Percentiles rank a stretch among this genome's conserved stretches.
Evolutionary conservation across 2,888 invertebrate genomes (phyloP).

Genomic region (Zootermopsis nevadensis): DNA sequence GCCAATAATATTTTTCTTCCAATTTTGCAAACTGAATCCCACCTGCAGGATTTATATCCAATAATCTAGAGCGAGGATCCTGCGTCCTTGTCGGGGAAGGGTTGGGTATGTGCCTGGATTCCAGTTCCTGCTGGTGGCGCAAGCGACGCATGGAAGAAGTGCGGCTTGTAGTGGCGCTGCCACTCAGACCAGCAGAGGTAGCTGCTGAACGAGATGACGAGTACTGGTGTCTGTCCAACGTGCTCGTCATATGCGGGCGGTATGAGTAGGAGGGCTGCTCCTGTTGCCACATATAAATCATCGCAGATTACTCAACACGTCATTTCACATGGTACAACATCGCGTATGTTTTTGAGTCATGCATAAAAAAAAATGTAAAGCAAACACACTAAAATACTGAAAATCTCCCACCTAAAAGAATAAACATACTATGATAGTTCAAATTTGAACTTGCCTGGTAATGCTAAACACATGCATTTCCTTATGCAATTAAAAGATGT

Average conservation of each 20-base stretch:
- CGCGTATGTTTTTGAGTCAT: too few species aligned
- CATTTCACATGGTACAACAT: too few species aligned
- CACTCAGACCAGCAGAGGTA: conserved; percentile 59
- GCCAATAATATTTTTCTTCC: too few species aligned
- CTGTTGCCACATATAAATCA: conserved; percentile 26
- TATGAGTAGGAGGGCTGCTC: conserved; percentile 60
- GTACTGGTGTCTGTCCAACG: conserved; percentile 73
- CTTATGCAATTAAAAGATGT: too few species aligned
- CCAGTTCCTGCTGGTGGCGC: conserved; percentile 82
- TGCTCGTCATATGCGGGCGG: conserved; percentile 75
- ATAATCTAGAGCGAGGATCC: conserved; percentile 74
- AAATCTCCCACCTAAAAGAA: too few species aligned
- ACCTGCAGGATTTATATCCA: conserved; percentile 92
- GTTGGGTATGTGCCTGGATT: conserved; percentile 60
- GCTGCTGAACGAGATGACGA: conserved; percentile 60
- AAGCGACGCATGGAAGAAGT: conserved; percentile 79
- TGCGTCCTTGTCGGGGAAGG: conserved; percentile 62
- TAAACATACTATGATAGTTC: too few species aligned
- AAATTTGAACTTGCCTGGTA: too few species aligned
- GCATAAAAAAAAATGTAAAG: too few species aligned
- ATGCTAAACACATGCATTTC: too few species aligned
- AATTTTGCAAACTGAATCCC: conserved; percentile 7
- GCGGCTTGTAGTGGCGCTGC: conserved; percentile 65
- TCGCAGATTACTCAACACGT: too few species aligned
- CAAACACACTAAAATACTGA: too few species aligned